Base-by-base conservation (phyloP, 2,113 vertebrate species). In the Cheirogaleus medius region DNA sequence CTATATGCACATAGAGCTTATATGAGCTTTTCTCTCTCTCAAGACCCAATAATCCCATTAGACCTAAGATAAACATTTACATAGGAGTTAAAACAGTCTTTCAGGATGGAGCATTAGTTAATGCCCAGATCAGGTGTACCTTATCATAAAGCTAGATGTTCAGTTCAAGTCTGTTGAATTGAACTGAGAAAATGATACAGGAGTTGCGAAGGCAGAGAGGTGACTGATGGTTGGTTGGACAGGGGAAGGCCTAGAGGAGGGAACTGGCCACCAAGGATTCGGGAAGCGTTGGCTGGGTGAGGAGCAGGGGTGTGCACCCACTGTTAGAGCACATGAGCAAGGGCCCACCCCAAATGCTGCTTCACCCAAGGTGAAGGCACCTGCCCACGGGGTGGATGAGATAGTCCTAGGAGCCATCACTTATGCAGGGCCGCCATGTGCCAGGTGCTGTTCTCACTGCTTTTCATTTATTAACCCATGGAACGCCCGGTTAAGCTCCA, bases 401-500 rank as follows among this genome's bases (percentile, higher is more conserved):
- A 29, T 4, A 0, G 12, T 23, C 23, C 42, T 3, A 13, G 47
- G 58, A 25, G 25, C 58, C 58, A 4, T 0, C 15, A 3, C 27
- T 29, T 15, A 5, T 0, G 5, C 0, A 1, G 34, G 27, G 29
- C 25, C 6, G 52, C 63, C 3, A 32, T 1, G 49, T 27, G 27
- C 74, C 37, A 18, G 58, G 52, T 14, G 17, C 64, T 27, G 29
- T 5, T 34, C 27, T 8, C 37, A 47, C 34, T 44, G 15, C 15
- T 54, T 34, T 23, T 47, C 52, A 14, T 2, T 13, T 9, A 21
- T 4, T n/a, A 91, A 21, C n/a, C 69, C 17, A 0, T 0, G 17
- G 47, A 66, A 15, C 44, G 15, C 47, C 44, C 11, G 4, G 1
- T 6, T 0, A n/a, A 29, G 27, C 39, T 20, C 63, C 8, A 9